Percentiles rank a stretch among this genome's conserved stretches.
These are phyloP conservation scores for Drosophila punjabiensis DNA, from an alignment of 1,140 invertebrate species.

Conservation along the genomic window DNA sequence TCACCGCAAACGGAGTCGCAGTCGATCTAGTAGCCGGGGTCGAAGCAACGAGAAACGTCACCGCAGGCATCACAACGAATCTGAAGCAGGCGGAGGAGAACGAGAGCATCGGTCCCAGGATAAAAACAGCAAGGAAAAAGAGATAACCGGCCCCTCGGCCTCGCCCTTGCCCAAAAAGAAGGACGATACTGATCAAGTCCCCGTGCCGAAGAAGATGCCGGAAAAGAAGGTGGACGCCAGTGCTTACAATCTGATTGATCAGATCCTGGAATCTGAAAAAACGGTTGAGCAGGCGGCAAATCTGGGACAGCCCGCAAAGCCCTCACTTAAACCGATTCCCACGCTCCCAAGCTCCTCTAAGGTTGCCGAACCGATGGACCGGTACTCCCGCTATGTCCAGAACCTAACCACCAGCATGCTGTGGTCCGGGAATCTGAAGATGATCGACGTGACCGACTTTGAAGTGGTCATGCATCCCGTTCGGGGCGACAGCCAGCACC, in stretches of 20 bases:
- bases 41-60: constrained; percentile 75
- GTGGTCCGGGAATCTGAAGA: constrained; percentile 95
- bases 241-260: constrained; percentile 75
- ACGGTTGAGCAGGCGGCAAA: constrained; percentile 76
- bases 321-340: constrained; percentile 9
- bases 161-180: constrained; percentile 1
- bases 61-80: constrained; percentile 84
- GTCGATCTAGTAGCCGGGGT: constrained; percentile 74
- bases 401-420: constrained; percentile 86
- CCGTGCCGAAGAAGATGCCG: constrained; percentile 34
- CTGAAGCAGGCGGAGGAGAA: constrained; percentile 49
- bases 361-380: constrained; percentile 26
- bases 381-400: constrained; percentile 59
- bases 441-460: constrained; percentile 96
- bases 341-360: constrained; percentile 23
- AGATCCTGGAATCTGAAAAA: constrained; percentile 81
- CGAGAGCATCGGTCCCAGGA: constrained; percentile 29
- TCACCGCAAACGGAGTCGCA: constrained; percentile 77
- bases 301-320: constrained; percentile 56
- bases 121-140: constrained; percentile 36
- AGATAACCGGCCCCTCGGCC: constrained; percentile 5
- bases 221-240: constrained; percentile 50
- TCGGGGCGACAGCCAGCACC: constrained; percentile 89
- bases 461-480: constrained; percentile 91
- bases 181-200: constrained; percentile 31